phyloP scores from a whole-genome alignment of 2,888 invertebrate species.

The Trachelus troglodyta region DNA sequence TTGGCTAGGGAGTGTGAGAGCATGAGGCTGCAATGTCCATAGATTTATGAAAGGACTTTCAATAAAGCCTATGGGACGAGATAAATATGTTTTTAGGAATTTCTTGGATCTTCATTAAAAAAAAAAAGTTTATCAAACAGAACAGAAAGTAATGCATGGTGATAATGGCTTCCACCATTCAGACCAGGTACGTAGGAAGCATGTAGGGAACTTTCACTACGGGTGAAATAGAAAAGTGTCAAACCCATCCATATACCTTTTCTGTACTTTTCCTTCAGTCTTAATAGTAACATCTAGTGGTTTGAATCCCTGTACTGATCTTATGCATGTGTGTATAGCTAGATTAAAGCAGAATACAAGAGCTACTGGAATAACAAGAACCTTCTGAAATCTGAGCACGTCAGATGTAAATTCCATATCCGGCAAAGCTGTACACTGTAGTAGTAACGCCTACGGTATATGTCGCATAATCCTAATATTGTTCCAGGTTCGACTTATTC shows the following conservation, averaged over 20 bases:
- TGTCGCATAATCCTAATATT: constrained; percentile 5
- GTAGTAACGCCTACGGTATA: neutral
- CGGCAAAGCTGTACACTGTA: neutral
- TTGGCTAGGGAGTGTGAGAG: constrained; percentile 31
- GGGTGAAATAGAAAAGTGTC: neutral
- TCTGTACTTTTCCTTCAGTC: neutral
- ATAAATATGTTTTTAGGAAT: neutral
- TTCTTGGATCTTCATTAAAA: neutral
- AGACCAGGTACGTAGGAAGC: neutral
- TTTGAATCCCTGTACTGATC: neutral
- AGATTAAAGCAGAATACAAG: neutral
- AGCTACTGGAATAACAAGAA: neutral
- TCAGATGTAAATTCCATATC: neutral
- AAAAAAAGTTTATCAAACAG: neutral
- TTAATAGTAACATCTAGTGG: neutral
- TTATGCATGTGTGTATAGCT: neutral
- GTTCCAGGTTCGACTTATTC: constrained; percentile 11
- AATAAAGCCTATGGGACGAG: neutral
- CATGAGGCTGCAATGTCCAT: constrained; percentile 21
- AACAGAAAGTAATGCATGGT: neutral
- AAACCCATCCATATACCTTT: neutral
- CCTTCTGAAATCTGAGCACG: neutral
- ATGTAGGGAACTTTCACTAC: neutral
- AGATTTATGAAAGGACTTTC: constrained; percentile 33
- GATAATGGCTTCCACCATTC: neutral